phyloP scores from a whole-genome alignment of 2,113 vertebrate genomes.

The Dromas ardeola region DNA sequence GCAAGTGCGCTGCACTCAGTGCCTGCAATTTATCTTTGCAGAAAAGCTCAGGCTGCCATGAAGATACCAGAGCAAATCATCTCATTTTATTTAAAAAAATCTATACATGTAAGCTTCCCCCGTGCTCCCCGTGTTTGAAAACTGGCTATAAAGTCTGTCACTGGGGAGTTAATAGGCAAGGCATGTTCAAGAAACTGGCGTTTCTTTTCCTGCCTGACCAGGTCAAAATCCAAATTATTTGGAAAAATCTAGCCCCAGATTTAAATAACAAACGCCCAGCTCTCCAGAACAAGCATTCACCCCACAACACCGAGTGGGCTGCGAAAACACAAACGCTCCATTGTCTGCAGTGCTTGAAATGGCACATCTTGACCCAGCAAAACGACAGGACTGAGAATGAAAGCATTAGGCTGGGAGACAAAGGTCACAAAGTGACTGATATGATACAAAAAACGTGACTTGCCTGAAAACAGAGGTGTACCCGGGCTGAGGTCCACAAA shows the following conservation, averaged over 20 bases:
- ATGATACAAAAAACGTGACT: neutral
- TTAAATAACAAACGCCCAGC: neutral
- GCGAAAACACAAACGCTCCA: neutral
- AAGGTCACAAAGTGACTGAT: neutral
- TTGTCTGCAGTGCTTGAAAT: neutral
- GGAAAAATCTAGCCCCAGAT: neutral
- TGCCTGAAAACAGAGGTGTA: neutral
- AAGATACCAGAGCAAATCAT: neutral
- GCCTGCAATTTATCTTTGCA: neutral
- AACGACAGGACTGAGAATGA: neutral
- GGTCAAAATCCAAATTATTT: neutral
- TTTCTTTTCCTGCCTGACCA: neutral
- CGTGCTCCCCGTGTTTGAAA: neutral
- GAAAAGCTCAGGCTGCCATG: neutral
- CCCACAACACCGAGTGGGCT: neutral
- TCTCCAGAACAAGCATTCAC: neutral
- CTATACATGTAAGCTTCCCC: neutral
- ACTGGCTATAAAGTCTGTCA: neutral
- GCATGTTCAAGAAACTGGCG: accelerated
- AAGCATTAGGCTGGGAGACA: neutral
- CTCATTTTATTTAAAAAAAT: neutral
- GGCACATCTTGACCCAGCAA: neutral
- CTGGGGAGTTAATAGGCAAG: neutral
- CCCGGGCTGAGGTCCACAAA: neutral
- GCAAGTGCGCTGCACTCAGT: neutral